These are phyloP conservation scores for Chelmon rostratus DNA, from an alignment of 2,797 vertebrate species.

Conservation along the genomic window DNA sequence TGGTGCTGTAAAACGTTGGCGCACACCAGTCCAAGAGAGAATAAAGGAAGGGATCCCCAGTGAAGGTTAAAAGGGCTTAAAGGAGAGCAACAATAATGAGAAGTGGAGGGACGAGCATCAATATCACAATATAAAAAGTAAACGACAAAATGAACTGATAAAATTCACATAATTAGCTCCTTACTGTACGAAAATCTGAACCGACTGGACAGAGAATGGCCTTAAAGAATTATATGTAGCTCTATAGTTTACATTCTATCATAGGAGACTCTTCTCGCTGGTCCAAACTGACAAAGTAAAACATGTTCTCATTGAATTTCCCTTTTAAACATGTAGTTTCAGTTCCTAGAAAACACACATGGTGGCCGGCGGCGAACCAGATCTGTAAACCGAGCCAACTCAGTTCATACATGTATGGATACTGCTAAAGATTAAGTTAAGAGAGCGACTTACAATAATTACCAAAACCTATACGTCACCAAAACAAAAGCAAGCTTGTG, in stretches of 20 bases:
- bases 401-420: conserved; percentile 41
- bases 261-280: conserved; percentile 14
- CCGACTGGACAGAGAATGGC: conserved; percentile 43
- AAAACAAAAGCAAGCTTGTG: conserved; percentile 77
- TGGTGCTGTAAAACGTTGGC: conserved; percentile 1
- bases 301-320: conserved; percentile 37
- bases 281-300: conserved; percentile 46
- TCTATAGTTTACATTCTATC: conserved; percentile 71
- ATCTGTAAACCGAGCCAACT: conserved; percentile 46
- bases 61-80: conserved; percentile 6
- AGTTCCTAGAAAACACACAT: conserved; percentile 53
- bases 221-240: conserved; percentile 32
- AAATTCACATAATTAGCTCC: conserved; percentile 64
- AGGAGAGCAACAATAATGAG: conserved; percentile 32
- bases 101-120: conserved; percentile 43
- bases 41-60: background rate
- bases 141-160: conserved; percentile 58
- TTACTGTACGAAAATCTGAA: conserved; percentile 63
- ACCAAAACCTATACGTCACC: conserved; percentile 74
- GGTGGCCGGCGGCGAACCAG: conserved; percentile 34
- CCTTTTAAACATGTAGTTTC: conserved; percentile 61
- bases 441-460: conserved; percentile 71
- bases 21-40: background rate
- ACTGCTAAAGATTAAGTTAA: conserved; percentile 70
- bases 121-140: conserved; percentile 73